Conservation (phyloP, 2,797 vertebrate species). For the Spinibarbus caldwelli region DNA sequence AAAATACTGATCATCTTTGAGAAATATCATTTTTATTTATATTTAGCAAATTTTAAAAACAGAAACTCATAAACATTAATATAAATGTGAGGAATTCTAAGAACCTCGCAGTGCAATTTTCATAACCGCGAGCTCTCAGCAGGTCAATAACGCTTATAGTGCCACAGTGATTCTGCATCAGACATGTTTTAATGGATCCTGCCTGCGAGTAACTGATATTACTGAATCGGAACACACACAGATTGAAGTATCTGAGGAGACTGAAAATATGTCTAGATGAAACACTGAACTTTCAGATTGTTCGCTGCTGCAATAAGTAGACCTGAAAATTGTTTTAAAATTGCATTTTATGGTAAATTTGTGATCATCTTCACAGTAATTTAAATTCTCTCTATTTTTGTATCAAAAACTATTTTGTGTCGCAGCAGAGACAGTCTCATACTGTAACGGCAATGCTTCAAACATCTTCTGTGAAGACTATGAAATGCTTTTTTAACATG, state of each 20-base stretch:
- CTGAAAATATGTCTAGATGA: constrained; percentile 28
- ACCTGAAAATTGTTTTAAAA: constrained; percentile 43
- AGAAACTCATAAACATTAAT: background rate
- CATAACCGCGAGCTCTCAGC: constrained; percentile 14
- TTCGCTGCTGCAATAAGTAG: constrained; percentile 21
- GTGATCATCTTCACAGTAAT: constrained; percentile 19
- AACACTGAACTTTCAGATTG: constrained; percentile 20
- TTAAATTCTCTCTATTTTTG: constrained; percentile 19
- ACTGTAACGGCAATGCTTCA: background rate
- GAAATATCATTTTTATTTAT: background rate
- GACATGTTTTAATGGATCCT: constrained; percentile 37
- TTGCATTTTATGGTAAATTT: constrained; percentile 36
- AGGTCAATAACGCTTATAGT: constrained; percentile 20
- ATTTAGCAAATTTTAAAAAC: background rate
- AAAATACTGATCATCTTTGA: constrained; percentile 4
- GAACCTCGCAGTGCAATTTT: constrained; percentile 1
- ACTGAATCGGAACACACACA: constrained; percentile 39
- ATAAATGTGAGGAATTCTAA: constrained; percentile 5
- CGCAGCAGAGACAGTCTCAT: background rate
- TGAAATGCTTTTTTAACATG: background rate
- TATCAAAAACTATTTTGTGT: constrained; percentile 10
- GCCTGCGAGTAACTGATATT: constrained; percentile 27
- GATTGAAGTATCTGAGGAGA: constrained; percentile 33
- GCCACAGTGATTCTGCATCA: constrained; percentile 39
- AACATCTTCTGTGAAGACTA: constrained; percentile 9